Base-by-base conservation (phyloP, 2,888 invertebrate genomes). In the Acrocera orbiculus region DNA sequence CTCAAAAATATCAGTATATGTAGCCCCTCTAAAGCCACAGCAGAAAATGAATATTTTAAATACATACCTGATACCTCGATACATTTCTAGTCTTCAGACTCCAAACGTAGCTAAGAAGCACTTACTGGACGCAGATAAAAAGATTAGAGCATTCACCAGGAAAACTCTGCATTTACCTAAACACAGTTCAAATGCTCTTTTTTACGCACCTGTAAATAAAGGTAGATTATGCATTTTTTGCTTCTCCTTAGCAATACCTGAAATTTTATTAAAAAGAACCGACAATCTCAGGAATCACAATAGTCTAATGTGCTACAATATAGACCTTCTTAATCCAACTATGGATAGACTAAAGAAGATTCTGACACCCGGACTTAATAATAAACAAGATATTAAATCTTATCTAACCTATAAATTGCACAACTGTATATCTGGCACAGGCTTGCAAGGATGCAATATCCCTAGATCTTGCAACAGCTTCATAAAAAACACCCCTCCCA, bases 1-100 rank as follows among this genome's bases (percentile, higher is more conserved):
- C n/a, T n/a, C n/a, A n/a, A n/a, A n/a, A n/a, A n/a, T 3, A 27
- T 34, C 11, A 27, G 14, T 3, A 16, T n/a, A n/a, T n/a, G n/a
- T 5, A 16, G 27, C 34, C 2, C 34, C 34, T 4, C n/a, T 33
- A 15, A 33, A 27, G 19, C 27, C 27, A 9, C 34, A 34, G 2
- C 34, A 34, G 16, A 27, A 27, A 3, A n/a, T 34, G 9, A 20
- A 20, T 2, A 26, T 32, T 11, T 4, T 16, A 1, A 4, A 16
- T 7, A 3, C 6, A 4, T 34, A 2, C 16, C 13, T 34, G 2
- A 30, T 22, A 3, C 28, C 28, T 20, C 5, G 30, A 4, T 34
- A 15, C 23, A 16, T 23, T 13, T n/a, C 26, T 11, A 26, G 26
- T 4, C 26, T 26, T 3, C 30, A 29, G 10, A 13, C 13, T 4